phyloP scores from a whole-genome alignment of 64 coral and sea anemone genomes.

The Anthopleura sola region DNA sequence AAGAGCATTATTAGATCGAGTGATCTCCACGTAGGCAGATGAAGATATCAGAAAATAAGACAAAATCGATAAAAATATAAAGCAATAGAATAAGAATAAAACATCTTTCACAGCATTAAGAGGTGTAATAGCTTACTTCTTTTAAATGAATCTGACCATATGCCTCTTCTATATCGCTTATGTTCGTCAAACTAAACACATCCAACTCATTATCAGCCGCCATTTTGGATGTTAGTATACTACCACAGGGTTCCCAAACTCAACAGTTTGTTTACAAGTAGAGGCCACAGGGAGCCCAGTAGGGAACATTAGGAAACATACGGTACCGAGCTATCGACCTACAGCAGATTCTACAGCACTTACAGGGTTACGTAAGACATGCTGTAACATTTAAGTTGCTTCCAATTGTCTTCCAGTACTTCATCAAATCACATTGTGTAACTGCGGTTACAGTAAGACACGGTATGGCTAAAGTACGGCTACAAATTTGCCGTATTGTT shows the following conservation, averaged over 20 bases:
- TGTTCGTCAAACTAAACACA: slow-evolving; percentile 88
- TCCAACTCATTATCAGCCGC: slow-evolving; percentile 74
- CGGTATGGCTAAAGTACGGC: too few species aligned
- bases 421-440: too few species aligned
- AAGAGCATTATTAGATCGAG: too few species aligned
- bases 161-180: slow-evolving; percentile 90
- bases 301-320: too few species aligned
- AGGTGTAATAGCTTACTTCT: slow-evolving; percentile 54
- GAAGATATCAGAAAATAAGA: not conserved
- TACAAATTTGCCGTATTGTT: too few species aligned
- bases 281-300: not conserved
- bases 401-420: too few species aligned
- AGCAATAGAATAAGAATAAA: not conserved
- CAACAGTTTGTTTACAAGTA: not conserved
- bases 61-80: not conserved
- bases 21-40: not conserved
- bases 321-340: too few species aligned
- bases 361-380: too few species aligned
- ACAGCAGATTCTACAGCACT: too few species aligned
- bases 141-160: slow-evolving; percentile 91
- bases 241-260: not conserved
- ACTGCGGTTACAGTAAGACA: too few species aligned
- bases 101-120: not conserved
- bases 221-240: slow-evolving; percentile 59
- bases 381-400: too few species aligned